phyloP scores from a whole-genome alignment of 2,113 vertebrate species.

The Poeciliopsis retropinna region DNA sequence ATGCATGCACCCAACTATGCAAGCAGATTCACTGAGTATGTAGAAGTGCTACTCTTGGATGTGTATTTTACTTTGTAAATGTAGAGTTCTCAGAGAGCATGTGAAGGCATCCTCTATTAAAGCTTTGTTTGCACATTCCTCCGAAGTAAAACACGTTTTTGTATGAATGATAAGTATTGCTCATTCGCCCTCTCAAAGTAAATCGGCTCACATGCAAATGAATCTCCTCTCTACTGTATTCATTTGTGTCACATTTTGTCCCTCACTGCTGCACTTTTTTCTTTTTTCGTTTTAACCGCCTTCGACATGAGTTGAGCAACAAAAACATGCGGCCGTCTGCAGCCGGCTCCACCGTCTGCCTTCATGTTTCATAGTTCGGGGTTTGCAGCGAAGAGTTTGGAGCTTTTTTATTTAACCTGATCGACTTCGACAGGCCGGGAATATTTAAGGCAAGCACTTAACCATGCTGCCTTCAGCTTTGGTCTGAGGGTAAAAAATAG shows the following conservation, averaged over 20 bases:
- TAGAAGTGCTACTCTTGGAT: conserved; percentile 73
- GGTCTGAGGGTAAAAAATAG: conserved; percentile 2
- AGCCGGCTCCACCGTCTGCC: neutral
- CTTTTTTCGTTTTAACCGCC: neutral
- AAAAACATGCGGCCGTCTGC: conserved; percentile 14
- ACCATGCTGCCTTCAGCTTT: conserved; percentile 18
- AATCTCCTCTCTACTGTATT: conserved; percentile 61
- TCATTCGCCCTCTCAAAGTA: conserved; percentile 70
- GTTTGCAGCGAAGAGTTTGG: neutral
- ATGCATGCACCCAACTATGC: conserved; percentile 93
- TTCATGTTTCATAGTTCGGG: conserved; percentile 8
- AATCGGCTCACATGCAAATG: conserved; percentile 68
- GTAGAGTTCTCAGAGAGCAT: conserved; percentile 75
- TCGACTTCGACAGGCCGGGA: neutral
- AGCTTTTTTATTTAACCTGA: neutral
- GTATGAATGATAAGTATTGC: conserved; percentile 74
- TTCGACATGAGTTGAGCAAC: conserved; percentile 11
- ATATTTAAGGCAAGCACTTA: conserved; percentile 2
- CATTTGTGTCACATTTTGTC: conserved; percentile 47
- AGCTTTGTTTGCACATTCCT: conserved; percentile 86
- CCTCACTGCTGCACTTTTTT: conserved; percentile 4
- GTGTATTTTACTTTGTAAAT: conserved; percentile 75
- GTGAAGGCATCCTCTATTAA: conserved; percentile 75
- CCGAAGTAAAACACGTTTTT: conserved; percentile 73
- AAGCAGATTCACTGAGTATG: conserved; percentile 79